Evolutionary conservation across 1,140 invertebrate genomes (phyloP), one percentile per base, ranked within the genome.

Genomic region (Saccostrea glomerata): DNA sequence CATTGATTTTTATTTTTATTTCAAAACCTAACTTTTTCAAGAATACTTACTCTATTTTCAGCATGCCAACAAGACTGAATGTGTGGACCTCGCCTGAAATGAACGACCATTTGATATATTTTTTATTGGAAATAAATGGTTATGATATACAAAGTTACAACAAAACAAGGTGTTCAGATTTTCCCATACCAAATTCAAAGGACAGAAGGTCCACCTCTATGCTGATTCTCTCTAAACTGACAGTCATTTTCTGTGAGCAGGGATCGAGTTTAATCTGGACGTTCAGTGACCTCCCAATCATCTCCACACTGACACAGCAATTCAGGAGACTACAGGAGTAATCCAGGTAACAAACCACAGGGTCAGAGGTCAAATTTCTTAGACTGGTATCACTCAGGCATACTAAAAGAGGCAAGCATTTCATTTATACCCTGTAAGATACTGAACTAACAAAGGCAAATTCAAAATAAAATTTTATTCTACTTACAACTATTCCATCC

Each of bases 171-270:
- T 63, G 17, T 20, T 0, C n/a, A 63, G 25, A 30, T 1, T 3
- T 25, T 73, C 25, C 11, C 70, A 25, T 85, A 89, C 88, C 88
- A 63, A 36, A 89, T 13, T 86, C 70, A 77, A 84, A 85, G 63
- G 58, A 54, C 20, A 87, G 83, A n/a, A 89, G 77, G 66, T 86
- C 86, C n/a, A 89, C 66, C 23, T 89, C 88, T 20, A 89, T 77
- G 13, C 56, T 47, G 40, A 87, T 87, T 54, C 63, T 89, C 25
- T 89, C 88, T 23, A 89, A 83, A 70, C 56, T 83, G 40, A 89
- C 63, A 66, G 70, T 86, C n/a, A 89, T 66, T 70, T 60, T 63
- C 20, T 89, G 73, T 2, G 73, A 60, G 70, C 88, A 89, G 15
- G 88, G 77, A 40, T 89, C 85, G n/a, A 89, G 58, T 30, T n/a